phyloP scores from a whole-genome alignment of 2,797 vertebrate species.

The Sebastes kiyomatsui region DNA sequence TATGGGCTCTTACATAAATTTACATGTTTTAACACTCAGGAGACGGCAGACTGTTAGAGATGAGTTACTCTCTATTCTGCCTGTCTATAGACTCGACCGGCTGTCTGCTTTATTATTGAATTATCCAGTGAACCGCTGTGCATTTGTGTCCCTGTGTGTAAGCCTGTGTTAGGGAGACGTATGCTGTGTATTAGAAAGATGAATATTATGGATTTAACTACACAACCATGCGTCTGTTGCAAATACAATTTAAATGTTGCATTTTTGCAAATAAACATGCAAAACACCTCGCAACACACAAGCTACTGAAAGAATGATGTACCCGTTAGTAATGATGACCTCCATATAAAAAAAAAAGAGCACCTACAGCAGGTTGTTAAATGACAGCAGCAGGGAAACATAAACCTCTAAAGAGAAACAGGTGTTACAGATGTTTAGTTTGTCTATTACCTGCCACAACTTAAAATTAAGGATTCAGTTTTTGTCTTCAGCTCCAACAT shows the following conservation, averaged over 20 bases:
- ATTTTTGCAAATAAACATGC: conserved; percentile 51
- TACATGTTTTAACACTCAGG: conserved; percentile 88
- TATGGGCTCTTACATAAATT: conserved; percentile 87
- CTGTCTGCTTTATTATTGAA: conserved; percentile 82
- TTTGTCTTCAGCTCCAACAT: not conserved
- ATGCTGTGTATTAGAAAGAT: conserved; percentile 75
- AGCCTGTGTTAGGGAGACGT: conserved; percentile 69
- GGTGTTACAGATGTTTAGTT: not conserved
- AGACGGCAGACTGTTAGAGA: conserved; percentile 83
- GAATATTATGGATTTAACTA: conserved; percentile 71
- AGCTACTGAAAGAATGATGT: conserved; percentile 2
- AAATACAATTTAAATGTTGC: conserved; percentile 47
- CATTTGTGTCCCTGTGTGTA: conserved; percentile 62
- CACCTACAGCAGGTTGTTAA: not conserved
- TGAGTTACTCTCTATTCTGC: conserved; percentile 77
- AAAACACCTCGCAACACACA: conserved; percentile 20
- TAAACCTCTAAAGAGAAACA: not conserved
- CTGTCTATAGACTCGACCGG: conserved; percentile 61
- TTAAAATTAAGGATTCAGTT: not conserved
- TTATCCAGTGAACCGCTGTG: conserved; percentile 78
- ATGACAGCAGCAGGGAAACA: not conserved
- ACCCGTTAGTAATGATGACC: not conserved
- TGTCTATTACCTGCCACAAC: not conserved
- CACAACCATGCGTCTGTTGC: conserved; percentile 43
- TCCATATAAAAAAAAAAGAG: not conserved